Percentiles rank a stretch among this genome's conserved stretches.
phyloP scores from a whole-genome alignment of 2,113 vertebrate genomes.

The Eulacestoma nigropectus region DNA sequence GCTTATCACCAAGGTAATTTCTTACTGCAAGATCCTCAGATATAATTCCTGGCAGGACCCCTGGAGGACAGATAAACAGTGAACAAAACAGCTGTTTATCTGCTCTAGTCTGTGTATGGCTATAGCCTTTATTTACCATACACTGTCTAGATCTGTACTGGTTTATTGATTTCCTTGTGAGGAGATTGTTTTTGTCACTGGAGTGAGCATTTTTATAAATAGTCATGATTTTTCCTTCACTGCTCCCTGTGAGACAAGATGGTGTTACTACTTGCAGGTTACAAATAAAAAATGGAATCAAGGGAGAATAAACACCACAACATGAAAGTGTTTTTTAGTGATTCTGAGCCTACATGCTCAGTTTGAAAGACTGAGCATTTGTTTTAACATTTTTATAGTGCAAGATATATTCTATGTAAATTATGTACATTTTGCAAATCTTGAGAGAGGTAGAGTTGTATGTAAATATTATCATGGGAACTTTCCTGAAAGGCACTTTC shows the following conservation, averaged over 20 bases:
- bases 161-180: background rate
- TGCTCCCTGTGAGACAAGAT: background rate
- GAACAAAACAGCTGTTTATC: background rate
- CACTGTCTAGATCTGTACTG: background rate
- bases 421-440: background rate
- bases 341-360: background rate
- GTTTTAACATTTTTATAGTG: background rate
- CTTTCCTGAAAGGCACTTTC: conserved; percentile 2
- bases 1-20: background rate
- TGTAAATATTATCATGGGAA: background rate
- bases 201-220: background rate
- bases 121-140: background rate
- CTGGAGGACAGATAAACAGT: background rate
- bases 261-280: background rate
- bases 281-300: background rate
- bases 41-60: background rate
- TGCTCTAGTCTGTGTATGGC: background rate
- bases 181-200: background rate
- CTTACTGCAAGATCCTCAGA: background rate
- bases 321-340: background rate
- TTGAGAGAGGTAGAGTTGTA: background rate
- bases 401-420: background rate
- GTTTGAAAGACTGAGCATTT: background rate
- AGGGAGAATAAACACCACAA: background rate
- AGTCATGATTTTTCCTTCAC: background rate